These are phyloP conservation scores for Gorsachius magnificus DNA, from an alignment of 2,797 vertebrate species.

Conservation along the genomic window DNA sequence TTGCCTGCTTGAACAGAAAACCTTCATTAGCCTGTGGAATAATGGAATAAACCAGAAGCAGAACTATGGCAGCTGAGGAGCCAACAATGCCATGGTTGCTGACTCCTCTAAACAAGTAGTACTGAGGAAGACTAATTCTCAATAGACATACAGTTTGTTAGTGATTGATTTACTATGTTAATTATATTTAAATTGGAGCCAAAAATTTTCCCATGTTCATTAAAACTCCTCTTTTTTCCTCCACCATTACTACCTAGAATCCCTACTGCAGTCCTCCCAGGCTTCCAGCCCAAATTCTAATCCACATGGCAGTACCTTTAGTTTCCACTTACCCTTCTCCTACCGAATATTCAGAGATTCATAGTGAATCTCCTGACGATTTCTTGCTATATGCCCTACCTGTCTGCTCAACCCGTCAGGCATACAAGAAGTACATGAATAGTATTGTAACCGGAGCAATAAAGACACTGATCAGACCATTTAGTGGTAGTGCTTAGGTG, in stretches of 20 bases:
- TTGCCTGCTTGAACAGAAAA: background rate
- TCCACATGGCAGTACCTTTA: background rate
- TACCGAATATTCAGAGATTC: background rate
- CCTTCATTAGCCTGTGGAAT: background rate
- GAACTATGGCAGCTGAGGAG: background rate
- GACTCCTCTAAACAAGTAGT: background rate
- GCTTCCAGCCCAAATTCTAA: background rate
- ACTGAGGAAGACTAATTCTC: background rate
- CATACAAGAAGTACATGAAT: background rate
- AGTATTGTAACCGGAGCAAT: background rate
- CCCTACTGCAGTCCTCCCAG: background rate
- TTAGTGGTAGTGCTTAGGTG: background rate
- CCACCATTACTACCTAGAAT: background rate
- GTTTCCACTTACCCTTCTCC: background rate
- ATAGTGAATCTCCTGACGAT: accelerated
- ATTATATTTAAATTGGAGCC: background rate
- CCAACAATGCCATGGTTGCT: background rate
- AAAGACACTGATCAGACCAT: background rate
- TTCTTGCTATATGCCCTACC: background rate
- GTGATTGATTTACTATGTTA: background rate
- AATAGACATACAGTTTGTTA: accelerated
- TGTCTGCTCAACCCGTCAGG: background rate
- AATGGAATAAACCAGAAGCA: background rate
- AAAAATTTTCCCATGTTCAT: background rate
- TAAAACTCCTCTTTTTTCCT: background rate